These are phyloP conservation scores for Chaetops frenatus DNA, from an alignment of 2,113 vertebrate species.

Conservation along the genomic window DNA sequence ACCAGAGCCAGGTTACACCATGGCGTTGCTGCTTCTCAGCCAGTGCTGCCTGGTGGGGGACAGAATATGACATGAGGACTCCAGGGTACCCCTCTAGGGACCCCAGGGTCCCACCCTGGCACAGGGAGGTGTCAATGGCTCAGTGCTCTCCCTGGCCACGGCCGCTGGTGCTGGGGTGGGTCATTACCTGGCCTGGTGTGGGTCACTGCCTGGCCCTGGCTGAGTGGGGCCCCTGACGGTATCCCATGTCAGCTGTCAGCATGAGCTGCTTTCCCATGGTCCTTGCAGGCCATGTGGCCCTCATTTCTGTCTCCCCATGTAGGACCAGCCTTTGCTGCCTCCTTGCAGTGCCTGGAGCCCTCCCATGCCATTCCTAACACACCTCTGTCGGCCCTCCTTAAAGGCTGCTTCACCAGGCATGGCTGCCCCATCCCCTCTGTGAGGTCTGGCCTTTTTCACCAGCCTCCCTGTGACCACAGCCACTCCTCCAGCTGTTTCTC, in stretches of 20 bases:
- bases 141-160: fast-evolving
- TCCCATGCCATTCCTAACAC: fast-evolving
- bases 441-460: background rate
- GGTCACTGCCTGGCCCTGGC: background rate
- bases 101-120: fast-evolving
- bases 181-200: background rate
- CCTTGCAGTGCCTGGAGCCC: fast-evolving
- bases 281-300: fast-evolving
- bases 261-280: fast-evolving
- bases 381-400: fast-evolving
- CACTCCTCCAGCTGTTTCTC: background rate
- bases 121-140: fast-evolving
- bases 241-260: fast-evolving
- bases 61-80: fast-evolving
- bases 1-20: background rate
- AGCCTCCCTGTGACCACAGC: fast-evolving
- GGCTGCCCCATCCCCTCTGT: fast-evolving
- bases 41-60: background rate
- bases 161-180: background rate
- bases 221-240: background rate
- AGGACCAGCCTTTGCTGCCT: background rate
- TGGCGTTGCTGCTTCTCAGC: background rate
- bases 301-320: fast-evolving
- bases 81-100: fast-evolving
- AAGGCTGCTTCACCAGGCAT: fast-evolving